Evolutionary conservation across 2,888 invertebrate species (phyloP).

Genomic region (Dascillus cervinus): DNA sequence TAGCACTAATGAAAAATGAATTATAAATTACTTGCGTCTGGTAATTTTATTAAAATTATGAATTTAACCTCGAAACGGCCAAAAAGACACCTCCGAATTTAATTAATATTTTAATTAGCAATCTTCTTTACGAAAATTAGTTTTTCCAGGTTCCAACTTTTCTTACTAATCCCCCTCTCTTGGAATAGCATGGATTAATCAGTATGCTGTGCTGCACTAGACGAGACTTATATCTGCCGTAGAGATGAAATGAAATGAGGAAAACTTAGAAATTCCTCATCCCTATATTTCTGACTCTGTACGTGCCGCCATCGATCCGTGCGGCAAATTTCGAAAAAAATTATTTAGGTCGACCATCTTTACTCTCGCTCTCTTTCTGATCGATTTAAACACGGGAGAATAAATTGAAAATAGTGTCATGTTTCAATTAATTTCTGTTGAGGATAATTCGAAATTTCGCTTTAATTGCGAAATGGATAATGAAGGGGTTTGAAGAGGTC

Average conservation of each 20-base stretch:
- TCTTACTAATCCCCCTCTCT: conserved; percentile 17
- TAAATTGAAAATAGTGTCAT: too few species aligned
- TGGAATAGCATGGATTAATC: conserved; percentile 33
- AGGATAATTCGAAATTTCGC: conserved; percentile 1
- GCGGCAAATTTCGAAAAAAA: too few species aligned
- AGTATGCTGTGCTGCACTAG: conserved; percentile 38
- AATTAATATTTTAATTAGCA: too few species aligned
- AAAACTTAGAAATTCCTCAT: conserved; percentile 44
- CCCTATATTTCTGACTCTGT: conserved; percentile 26
- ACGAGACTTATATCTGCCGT: conserved; percentile 41
- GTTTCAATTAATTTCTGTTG: background rate
- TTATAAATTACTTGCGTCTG: conserved; percentile 29
- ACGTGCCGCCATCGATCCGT: conserved; percentile 15
- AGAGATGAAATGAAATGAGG: conserved; percentile 43
- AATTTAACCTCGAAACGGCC: conserved; percentile 22
- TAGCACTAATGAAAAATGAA: conserved; percentile 36
- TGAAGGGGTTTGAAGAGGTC: too few species aligned
- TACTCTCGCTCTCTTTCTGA: too few species aligned
- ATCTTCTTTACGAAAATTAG: conserved; percentile 13
- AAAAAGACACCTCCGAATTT: too few species aligned
- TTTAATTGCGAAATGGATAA: conserved; percentile 11
- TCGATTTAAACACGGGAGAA: background rate
- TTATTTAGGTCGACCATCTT: too few species aligned
- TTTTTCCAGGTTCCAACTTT: conserved; percentile 13
- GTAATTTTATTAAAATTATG: conserved; percentile 25